Base-by-base conservation (phyloP, 2,797 vertebrate species). In the Urosaurus nigricauda region DNA sequence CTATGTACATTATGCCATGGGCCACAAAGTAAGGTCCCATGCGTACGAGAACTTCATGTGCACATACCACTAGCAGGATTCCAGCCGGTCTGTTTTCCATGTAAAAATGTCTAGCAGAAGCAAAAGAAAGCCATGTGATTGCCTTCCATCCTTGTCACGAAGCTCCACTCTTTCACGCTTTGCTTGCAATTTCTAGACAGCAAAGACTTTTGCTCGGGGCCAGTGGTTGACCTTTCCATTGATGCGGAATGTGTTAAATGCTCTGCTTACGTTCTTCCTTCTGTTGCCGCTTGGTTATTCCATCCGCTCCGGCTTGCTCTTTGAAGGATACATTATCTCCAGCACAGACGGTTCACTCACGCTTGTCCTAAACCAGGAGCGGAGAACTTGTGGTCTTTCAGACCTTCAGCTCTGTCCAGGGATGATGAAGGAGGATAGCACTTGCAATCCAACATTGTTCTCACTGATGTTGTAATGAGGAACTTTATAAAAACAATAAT, bases 201-300 rank as follows among this genome's bases (percentile, higher is more conserved):
- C 75, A 63, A 53, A 12, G 89, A 8, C 21, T 60, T 79, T 93
- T 68, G 35, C 47, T 90, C n/a, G 43, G 24, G 47, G 71, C 9
- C 71, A 71, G 79, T 4, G 17, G 0, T 17, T 92, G 63, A 63
- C 73, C 60, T 92, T 68, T 73, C 24, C 71, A 89, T 71, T 1
- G 32, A 70, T 81, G 63, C 14, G 35, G 71, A 89, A 43, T 47
- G 16, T 12, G 84, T 91, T 81, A 77, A 90, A 83, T 86, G 8
- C 1, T 90, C 88, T 32, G 19, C 58, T 14, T 86, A 70, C n/a
- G 5, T 80, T 79, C 12, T 11, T 91, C 51, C 37, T 51, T 88
- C 29, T 88, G 71, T 13, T 83, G 56, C 60, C 74, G 24, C 86
- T 68, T n/a, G 0, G 78, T 0, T 65, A 37, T 56, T 19, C 92